Conservation (phyloP, 2,113 vertebrate genomes). For the Menidia beryllina region DNA sequence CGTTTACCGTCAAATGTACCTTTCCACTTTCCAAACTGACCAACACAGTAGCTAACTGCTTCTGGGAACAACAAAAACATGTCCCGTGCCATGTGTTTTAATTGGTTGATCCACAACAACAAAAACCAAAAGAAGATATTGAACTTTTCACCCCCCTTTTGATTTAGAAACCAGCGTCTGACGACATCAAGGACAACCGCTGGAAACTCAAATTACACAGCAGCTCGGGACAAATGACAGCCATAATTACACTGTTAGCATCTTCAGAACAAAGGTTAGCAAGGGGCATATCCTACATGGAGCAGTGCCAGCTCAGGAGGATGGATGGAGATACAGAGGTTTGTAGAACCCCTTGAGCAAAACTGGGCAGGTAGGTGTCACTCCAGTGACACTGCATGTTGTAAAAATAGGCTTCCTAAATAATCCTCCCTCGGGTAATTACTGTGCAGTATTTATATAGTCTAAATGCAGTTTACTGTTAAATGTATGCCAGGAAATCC, state of each 20-base stretch:
- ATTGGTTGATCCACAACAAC: conserved; percentile 43
- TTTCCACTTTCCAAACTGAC: conserved; percentile 9
- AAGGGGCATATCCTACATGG: conserved; percentile 60
- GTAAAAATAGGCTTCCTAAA: conserved; percentile 1
- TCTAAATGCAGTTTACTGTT: conserved; percentile 18
- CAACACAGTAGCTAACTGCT: conserved; percentile 28
- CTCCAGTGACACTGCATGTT: neutral
- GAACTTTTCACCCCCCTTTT: conserved; percentile 79
- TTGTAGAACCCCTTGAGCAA: neutral
- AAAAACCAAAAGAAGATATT: conserved; percentile 60
- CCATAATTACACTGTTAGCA: conserved; percentile 78
- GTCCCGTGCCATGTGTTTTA: conserved; percentile 29
- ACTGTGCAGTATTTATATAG: conserved; percentile 10
- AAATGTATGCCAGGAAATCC: conserved; percentile 28
- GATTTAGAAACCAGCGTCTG: conserved; percentile 69
- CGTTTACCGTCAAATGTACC: neutral
- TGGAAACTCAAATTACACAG: conserved; percentile 81
- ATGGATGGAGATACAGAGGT: conserved; percentile 52
- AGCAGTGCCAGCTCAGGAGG: conserved; percentile 49
- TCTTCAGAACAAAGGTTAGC: conserved; percentile 72
- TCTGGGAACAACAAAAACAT: conserved; percentile 2
- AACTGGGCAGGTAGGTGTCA: conserved; percentile 5
- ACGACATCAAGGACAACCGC: conserved; percentile 64
- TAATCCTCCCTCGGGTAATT: neutral
- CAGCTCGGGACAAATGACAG: conserved; percentile 74